Conservation (phyloP, 2,888 invertebrate species). For the Melikaiella ostensackeni region DNA sequence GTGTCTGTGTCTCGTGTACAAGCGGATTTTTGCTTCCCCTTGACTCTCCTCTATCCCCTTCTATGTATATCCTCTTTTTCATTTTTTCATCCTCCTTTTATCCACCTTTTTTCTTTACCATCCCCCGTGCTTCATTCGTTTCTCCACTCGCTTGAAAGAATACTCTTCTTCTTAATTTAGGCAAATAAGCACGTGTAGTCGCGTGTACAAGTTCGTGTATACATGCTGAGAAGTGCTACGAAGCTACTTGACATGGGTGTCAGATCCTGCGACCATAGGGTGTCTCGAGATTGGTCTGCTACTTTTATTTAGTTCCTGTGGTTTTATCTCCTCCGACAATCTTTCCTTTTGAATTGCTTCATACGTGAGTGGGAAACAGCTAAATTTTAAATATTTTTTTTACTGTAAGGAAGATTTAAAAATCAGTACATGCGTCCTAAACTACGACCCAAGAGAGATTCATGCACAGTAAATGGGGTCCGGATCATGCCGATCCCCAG, state of each 20-base stretch:
- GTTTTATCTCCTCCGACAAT: not conserved
- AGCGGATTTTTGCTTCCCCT: conserved; percentile 43
- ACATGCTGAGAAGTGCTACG: conserved; percentile 39
- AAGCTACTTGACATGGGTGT: conserved; percentile 38
- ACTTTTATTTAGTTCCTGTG: not conserved
- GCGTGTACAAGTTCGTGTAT: conserved; percentile 50
- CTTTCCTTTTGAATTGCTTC: not conserved
- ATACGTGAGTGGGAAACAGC: not conserved
- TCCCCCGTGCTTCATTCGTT: not conserved
- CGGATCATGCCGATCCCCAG: no score
- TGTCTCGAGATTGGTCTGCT: conserved; percentile 20
- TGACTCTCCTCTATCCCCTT: conserved; percentile 20
- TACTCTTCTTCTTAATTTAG: conserved; percentile 60
- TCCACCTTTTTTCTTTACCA: conserved; percentile 17
- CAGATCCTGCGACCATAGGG: conserved; percentile 31
- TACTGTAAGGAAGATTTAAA: no score
- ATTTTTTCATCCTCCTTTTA: not conserved
- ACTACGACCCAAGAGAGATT: no score
- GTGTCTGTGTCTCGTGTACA: conserved; percentile 60
- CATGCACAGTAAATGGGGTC: no score
- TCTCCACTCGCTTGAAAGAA: conserved; percentile 44
- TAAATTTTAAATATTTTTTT: not conserved
- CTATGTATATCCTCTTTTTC: conserved; percentile 42
- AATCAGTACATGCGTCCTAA: no score
- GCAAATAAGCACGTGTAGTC: conserved; percentile 56